Percentiles rank a stretch among this genome's conserved stretches.
phyloP scores from a whole-genome alignment of 2,888 invertebrate genomes.

The Emmelina monodactyla region DNA sequence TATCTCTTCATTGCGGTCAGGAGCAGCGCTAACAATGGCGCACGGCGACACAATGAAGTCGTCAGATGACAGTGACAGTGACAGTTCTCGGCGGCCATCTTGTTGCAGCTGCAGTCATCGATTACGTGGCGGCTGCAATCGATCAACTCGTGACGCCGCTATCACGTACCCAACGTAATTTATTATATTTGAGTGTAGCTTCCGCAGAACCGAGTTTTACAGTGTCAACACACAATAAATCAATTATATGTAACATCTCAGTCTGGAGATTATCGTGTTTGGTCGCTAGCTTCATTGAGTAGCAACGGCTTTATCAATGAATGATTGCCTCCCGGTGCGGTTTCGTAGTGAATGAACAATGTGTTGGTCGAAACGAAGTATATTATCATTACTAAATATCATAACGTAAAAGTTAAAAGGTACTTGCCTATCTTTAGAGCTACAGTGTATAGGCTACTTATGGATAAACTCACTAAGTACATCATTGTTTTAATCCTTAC shows the following conservation, averaged over 20 bases:
- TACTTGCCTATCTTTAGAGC: too few relatives aligned
- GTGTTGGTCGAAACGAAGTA: too few relatives aligned
- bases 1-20: neutral
- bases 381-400: too few relatives aligned
- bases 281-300: conserved; percentile 4
- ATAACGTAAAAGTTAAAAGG: too few relatives aligned
- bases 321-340: too few relatives aligned
- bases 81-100: conserved; percentile 31
- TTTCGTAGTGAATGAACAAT: too few relatives aligned
- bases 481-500: too few relatives aligned
- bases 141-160: conserved; percentile 35
- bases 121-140: conserved; percentile 30
- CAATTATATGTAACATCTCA: conserved; percentile 49
- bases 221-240: conserved; percentile 58
- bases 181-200: conserved; percentile 50
- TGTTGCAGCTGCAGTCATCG: conserved; percentile 35
- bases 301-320: conserved; percentile 3
- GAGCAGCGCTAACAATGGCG: conserved; percentile 4
- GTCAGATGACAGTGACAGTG: conserved; percentile 20
- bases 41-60: conserved; percentile 16
- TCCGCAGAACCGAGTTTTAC: conserved; percentile 36
- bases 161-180: conserved; percentile 40
- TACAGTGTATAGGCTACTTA: too few relatives aligned
- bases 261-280: conserved; percentile 23
- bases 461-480: too few relatives aligned